Base-by-base conservation (phyloP, 2,888 invertebrate species). In the Arctia plantaginis region DNA sequence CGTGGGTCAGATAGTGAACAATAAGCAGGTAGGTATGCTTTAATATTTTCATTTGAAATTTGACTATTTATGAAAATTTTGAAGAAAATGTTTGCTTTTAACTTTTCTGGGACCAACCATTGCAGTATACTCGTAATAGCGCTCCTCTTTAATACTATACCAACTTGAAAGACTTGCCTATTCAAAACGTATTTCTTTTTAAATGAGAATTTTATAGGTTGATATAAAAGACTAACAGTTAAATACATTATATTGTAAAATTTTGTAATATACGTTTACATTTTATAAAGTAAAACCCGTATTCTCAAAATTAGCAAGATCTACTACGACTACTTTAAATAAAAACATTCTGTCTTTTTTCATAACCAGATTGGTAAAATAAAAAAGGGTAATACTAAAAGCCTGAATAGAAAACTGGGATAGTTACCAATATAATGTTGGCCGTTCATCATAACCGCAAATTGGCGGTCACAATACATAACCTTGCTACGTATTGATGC, bases 401-500 rank as follows among this genome's bases (percentile, higher is more conserved):
- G 18, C 23, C 27, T 59, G 15, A 59, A 27, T 27, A n/a, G 27
- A 59, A 27, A 62, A 62, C 27, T 27, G 30, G 2, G 7, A 62
- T 30, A 59, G 18, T 30, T 18, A 30, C 62, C 74, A 75, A 77
- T 77, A 74, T 70, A 69, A 68, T 59, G 18, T 47, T 35, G 59
- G 44, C 59, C 39, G 27, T 73, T 66, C 51, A 62, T 72, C 71
- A 71, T 74, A 65, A 74, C 69, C 74, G 78, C 72, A 77, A 79
- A 82, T 81, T 80, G 70, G 59, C 68, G 77, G n/a, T 75, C n/a
- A 72, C 68, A 68, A 76, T 70, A 72, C 74, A n/a, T 55, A 55
- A 12, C 71, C 64, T 59, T 72, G n/a, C 59, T 65, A 13, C 41
- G 71, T 75, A 74, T 72, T 41, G 3, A 69, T 66, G 44, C 41